These are phyloP conservation scores for Dallia pectoralis DNA, from an alignment of 2,797 vertebrate species.

Conservation along the genomic window DNA sequence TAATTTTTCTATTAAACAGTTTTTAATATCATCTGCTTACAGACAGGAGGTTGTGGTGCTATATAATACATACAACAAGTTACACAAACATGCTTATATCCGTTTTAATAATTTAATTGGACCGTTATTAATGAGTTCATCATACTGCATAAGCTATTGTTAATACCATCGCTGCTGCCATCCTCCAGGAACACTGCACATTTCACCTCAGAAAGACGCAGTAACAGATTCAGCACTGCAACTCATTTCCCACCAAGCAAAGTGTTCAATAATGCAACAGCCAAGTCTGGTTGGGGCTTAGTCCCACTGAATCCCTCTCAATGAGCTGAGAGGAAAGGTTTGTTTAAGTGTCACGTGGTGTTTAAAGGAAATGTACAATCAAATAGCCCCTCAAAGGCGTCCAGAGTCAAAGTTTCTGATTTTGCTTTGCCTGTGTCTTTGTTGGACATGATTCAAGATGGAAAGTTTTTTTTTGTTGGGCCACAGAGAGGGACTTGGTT, in stretches of 20 bases:
- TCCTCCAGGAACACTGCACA: neutral
- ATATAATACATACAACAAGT: too few species aligned
- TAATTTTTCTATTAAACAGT: too few species aligned
- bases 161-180: neutral
- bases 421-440: neutral
- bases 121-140: neutral
- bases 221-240: constrained; percentile 50
- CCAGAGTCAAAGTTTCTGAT: neutral
- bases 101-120: too few species aligned
- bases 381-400: neutral
- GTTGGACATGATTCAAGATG: neutral
- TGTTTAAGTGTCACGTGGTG: constrained; percentile 20
- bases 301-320: constrained; percentile 54
- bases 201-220: neutral
- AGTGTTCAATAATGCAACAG: constrained; percentile 70
- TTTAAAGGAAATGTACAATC: neutral
- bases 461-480: neutral
- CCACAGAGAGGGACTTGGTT: neutral
- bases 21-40: too few species aligned
- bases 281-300: constrained; percentile 66
- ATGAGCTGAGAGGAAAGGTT: constrained; percentile 36
- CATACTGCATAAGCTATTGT: neutral
- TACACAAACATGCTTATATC: too few species aligned
- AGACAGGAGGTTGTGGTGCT: too few species aligned
- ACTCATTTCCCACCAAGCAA: constrained; percentile 53